Conservation (phyloP, 2,888 invertebrate genomes). For the Diarsia dahlii region DNA sequence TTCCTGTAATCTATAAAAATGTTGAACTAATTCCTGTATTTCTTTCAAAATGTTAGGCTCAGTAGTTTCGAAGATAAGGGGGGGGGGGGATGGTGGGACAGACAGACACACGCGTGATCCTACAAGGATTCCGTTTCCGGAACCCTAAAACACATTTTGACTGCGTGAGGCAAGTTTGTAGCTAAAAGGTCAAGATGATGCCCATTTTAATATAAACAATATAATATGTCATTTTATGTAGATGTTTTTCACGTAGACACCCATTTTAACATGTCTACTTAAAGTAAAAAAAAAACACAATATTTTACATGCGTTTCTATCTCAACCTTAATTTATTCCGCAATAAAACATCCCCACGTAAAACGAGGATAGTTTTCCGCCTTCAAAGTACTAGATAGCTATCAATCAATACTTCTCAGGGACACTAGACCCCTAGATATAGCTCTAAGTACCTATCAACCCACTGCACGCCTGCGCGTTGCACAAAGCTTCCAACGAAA, state of each 20-base stretch:
- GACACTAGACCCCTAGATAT: conserved; percentile 7
- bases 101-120: too few species aligned
- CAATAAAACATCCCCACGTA: not conserved
- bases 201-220: not conserved
- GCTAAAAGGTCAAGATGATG: too few species aligned
- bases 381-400: conserved; percentile 4
- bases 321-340: not conserved
- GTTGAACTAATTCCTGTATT: too few species aligned
- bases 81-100: too few species aligned
- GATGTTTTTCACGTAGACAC: not conserved
- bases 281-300: not conserved
- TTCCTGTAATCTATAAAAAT: too few species aligned
- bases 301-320: not conserved
- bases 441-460: conserved; percentile 35
- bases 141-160: too few species aligned
- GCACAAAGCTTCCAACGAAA: conserved; percentile 30
- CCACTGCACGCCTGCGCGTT: conserved; percentile 58
- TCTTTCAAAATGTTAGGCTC: too few species aligned
- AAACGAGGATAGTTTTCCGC: not conserved
- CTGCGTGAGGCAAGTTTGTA: not conserved
- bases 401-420: conserved; percentile 44
- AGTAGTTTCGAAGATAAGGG: too few species aligned
- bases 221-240: not conserved
- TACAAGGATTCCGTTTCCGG: too few species aligned
- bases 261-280: not conserved